These are phyloP conservation scores for Macaria liturata DNA, from an alignment of 2,888 invertebrate species.

Conservation along the genomic window DNA sequence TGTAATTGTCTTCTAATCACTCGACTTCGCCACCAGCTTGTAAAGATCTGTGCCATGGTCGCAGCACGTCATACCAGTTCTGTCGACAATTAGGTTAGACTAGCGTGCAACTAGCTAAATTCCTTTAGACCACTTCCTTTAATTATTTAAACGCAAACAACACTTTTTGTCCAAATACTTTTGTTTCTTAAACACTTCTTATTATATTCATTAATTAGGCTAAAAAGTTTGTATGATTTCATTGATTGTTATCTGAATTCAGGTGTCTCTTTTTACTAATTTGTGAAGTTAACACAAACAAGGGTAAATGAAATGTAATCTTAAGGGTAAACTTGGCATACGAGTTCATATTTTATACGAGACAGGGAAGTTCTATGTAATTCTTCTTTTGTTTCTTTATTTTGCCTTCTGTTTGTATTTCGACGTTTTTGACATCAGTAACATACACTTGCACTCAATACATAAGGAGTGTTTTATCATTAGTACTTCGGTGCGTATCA, in stretches of 20 bases:
- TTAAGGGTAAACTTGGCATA: too few species aligned
- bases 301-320: too few species aligned
- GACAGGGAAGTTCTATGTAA: background rate
- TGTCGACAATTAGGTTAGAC: constrained; percentile 37
- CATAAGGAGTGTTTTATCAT: constrained; percentile 26
- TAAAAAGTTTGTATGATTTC: too few species aligned
- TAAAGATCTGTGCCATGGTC: constrained; percentile 40
- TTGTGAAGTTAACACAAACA: too few species aligned
- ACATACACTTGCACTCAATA: constrained; percentile 26
- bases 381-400: background rate
- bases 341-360: too few species aligned
- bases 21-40: constrained; percentile 12
- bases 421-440: constrained; percentile 10
- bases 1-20: constrained; percentile 15
- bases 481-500: constrained; percentile 20
- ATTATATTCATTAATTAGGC: too few species aligned
- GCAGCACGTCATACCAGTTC: constrained; percentile 31
- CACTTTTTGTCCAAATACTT: constrained; percentile 3
- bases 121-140: constrained; percentile 22
- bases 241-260: too few species aligned
- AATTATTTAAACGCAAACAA: constrained; percentile 7
- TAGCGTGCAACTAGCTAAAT: constrained; percentile 39
- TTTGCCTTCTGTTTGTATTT: background rate
- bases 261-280: too few species aligned
- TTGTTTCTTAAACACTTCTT: too few species aligned